Base-by-base conservation (phyloP, 1,140 invertebrate genomes). In the Drosophila nigromelanica region DNA sequence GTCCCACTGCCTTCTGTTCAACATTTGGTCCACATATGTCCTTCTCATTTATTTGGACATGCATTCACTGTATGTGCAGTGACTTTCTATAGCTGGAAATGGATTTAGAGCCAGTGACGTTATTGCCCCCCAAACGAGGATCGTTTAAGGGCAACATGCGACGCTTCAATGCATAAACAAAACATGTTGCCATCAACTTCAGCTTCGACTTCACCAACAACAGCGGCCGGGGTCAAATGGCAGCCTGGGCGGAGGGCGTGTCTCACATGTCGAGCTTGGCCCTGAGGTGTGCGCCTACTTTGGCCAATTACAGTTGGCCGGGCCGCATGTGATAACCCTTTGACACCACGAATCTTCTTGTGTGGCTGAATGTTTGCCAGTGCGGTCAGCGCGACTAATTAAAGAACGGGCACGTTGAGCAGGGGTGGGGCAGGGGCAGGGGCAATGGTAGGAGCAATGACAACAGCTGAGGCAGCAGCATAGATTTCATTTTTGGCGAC, bases 401-500 rank as follows among this genome's bases (percentile, higher is more conserved):
- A 86, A 86, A 86, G 81, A 78, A 71, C 74, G 80, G 68, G 75
- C 82, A 86, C 82, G 78, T 78, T 50, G 18, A 58, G 14, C n/a
- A 18, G 11, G 27, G 5, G 15, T 12, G 1, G 35, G n/a, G n/a
- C n/a, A n/a, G n/a, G 15, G 3, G 33, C 11, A 5, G 12, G 12
- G 11, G 5, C 3, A 4, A 24, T 1, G 27, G 35, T 5, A n/a
- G 27, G 27, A 8, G 4, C 11, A 21, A 11, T 8, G 12, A 24
- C 12, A 14, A 7, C 3, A 3, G 51, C 21, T 27, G 42, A 15
- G 63, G 37, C 45, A 60, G 27, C 43, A 51, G 73, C 73, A 75
- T 81, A 86, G 81, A 86, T 85, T 80, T 85, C 78, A 81, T 86
- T 86, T 85, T 81, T 85, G 81, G 81, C 67, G 71, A 67, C 66